Base-by-base conservation (phyloP, 2,888 invertebrate genomes). In the Pristionchus exspectatus region DNA sequence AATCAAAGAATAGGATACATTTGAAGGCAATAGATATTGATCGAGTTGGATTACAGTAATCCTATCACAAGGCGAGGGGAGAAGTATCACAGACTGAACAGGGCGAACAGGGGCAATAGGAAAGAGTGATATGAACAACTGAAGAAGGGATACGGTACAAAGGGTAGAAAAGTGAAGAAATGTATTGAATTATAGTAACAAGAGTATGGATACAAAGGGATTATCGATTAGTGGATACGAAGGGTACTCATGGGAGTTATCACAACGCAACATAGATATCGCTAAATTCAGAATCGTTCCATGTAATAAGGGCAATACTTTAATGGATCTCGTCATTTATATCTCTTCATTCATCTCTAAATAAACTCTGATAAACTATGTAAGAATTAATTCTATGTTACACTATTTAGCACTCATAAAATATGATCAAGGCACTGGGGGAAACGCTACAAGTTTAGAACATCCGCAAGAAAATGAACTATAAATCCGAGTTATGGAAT, bases 231-330 rank as follows among this genome's bases (percentile, higher is more conserved):
- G 77, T 77, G 24, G 77, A 77, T 77, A 77, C 77, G 77, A 77
- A 77, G 77, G 77, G 77, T 21, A 50, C 77, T 44, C n/a, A 69
- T 7, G 27, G 38, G 21, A 30, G 21, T 72, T 30, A 77, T 50
- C 38, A 50, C 44, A 77, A 50, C 1, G 77, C n/a, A 44, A 77
- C 77, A 72, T 30, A 30, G 72, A 72, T 72, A 72, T 27, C 27
- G 72, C 16, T n/a, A 0, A 38, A 44, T 44, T 44, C 24, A 44
- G 77, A 77, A 77, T 44, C 77, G n/a, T 44, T 50, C 44, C 24
- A 77, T 50, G 77, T 44, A 77, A 77, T n/a, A 77, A 77, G 77
- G 77, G 77, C 77, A 77, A 77, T 77, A 77, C 77, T 77, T 69
- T 77, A 44, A 44, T 12, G 24, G 9, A 77, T 77, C 77, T 50